phyloP scores from a whole-genome alignment of 2,113 vertebrate species.

The Zeus faber region DNA sequence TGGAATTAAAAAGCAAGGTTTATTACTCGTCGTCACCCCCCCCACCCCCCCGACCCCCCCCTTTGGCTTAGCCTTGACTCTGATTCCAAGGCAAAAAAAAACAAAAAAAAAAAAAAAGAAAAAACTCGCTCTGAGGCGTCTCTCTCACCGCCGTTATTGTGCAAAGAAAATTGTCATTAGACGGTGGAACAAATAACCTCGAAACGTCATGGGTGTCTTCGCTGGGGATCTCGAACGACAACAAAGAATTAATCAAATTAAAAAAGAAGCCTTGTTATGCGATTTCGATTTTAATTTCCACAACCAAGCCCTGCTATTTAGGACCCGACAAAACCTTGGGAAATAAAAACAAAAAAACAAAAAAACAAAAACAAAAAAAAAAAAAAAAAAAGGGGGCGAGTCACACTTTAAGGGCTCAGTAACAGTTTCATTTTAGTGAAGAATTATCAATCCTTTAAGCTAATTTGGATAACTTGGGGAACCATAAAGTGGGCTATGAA shows the following conservation, averaged over 20 bases:
- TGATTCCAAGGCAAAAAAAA: too few relatives aligned
- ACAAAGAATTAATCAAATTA: slow-evolving; percentile 87
- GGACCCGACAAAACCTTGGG: slow-evolving; percentile 72
- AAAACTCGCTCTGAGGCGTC: slow-evolving; percentile 77
- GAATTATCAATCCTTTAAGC: slow-evolving; percentile 85
- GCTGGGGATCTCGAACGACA: slow-evolving; percentile 77
- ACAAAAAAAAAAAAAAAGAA: too few relatives aligned
- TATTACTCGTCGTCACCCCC: neutral
- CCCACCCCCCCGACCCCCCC: slow-evolving; percentile 23
- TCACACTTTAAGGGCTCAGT: slow-evolving; percentile 79
- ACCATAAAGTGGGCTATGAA: slow-evolving; percentile 77
- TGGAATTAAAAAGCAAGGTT: slow-evolving; percentile 67
- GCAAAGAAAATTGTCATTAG: slow-evolving; percentile 83
- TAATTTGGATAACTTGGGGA: slow-evolving; percentile 81
- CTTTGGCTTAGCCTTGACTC: slow-evolving; percentile 73
- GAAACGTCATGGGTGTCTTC: slow-evolving; percentile 78
- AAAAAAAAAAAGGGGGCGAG: slow-evolving; percentile 65
- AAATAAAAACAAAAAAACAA: neutral
- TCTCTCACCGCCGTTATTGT: slow-evolving; percentile 79
- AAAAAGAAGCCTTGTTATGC: slow-evolving; percentile 80
- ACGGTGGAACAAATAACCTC: slow-evolving; percentile 83
- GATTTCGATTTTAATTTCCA: slow-evolving; percentile 82
- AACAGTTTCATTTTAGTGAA: slow-evolving; percentile 82
- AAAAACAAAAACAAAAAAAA: neutral
- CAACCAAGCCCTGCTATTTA: slow-evolving; percentile 77